Conservation (phyloP, 2,113 vertebrate species). For the Actinemys pallida region DNA sequence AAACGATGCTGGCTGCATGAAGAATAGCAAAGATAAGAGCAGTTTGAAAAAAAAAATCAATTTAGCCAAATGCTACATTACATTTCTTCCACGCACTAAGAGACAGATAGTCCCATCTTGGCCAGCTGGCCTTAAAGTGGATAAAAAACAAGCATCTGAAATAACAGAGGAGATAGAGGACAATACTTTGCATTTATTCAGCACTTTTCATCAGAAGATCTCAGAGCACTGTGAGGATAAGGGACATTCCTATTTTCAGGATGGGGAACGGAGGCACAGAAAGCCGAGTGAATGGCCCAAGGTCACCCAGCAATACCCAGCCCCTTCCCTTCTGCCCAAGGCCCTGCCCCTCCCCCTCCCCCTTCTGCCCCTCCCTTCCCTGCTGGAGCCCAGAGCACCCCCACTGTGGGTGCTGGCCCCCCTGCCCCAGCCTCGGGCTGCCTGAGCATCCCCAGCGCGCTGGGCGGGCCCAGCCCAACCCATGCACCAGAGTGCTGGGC, state of each 20-base stretch:
- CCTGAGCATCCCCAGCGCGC: no score
- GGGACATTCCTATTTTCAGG: accelerated
- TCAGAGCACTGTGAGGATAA: not conserved
- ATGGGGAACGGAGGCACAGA: not conserved
- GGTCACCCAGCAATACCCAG: accelerated
- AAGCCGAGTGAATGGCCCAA: not conserved
- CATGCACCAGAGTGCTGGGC: no score
- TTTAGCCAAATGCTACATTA: slow-evolving; percentile 24
- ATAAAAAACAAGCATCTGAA: not conserved
- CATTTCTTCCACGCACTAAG: not conserved
- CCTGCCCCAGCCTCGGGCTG: no score
- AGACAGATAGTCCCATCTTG: not conserved
- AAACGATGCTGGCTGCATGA: slow-evolving; percentile 45
- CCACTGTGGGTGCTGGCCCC: no score
- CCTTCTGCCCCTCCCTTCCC: no score
- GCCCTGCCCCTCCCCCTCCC: no score
- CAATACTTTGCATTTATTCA: accelerated
- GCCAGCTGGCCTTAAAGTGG: not conserved
- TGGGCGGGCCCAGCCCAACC: no score
- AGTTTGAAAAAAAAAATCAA: not conserved
- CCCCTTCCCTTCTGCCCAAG: no score
- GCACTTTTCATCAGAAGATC: not conserved
- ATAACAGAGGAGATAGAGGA: not conserved
- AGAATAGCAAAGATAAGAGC: slow-evolving; percentile 53
- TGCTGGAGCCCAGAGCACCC: no score